Base-by-base conservation (phyloP, 92 coral and sea anemone species). In the Bergia sp. region DNA sequence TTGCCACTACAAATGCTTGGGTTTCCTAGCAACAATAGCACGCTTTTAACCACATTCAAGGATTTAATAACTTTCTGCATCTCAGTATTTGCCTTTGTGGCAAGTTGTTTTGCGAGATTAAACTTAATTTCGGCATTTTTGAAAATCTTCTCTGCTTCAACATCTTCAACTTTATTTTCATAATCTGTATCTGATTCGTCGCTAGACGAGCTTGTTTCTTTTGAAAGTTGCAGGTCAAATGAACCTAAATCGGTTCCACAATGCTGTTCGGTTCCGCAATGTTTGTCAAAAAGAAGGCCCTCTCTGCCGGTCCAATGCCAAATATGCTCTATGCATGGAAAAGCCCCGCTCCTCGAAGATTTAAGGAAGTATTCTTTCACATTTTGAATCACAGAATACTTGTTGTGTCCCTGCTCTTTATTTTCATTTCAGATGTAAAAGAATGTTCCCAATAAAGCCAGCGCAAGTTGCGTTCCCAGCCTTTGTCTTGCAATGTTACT, bases 121-220 rank as follows among this genome's bases (percentile, higher is more conserved):
- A 82, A 64, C 69, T 82, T 82, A 36, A 82, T 41, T 23, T 82
- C 50, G 13, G 86, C 86, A 82, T 82, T 82, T 44, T 82, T 82
- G 47, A 49, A 45, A 20, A 72, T 44, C 71, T 82, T 72, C 36
- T 23, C 61, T 49, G 74, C 41, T n/a, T 78, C 50, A 42, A 18
- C 42, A 36, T 23, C 69, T 36, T 50, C 64, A 47, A 79, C 18
- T 45, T 65, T 79, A 20, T 79, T 65, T 79, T 79, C 65, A 23
- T 79, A 45, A 65, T 39, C 83, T 65, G 53, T 79, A 79, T 45
- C 64, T 45, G 38, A 43, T 65, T 79, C 58, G 58, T 79, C 83
- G 58, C 66, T 79, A 57, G 83, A 79, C 58, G 29, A 79, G 83
- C 61, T 9, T 79, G 50, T 44, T 23, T 79, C 58, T 23, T 79